A percentile compares a stretch with the other conserved stretches of the same genome.
Evolutionary conservation across 2,113 vertebrate species (phyloP).

Genomic region (Oceanodroma tethys): DNA sequence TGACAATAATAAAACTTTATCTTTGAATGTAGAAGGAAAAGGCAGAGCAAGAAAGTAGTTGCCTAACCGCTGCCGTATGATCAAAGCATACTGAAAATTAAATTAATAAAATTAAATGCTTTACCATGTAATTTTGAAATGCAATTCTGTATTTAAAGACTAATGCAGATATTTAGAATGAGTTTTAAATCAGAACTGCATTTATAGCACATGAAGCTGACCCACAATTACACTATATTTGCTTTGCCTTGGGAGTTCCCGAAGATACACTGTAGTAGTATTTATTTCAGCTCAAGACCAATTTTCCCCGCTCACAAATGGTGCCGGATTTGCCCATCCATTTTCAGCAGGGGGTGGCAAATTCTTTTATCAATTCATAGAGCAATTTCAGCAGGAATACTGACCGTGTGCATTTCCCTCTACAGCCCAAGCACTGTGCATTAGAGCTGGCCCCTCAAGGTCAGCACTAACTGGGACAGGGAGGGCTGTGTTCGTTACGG

Average conservation of each 20-base stretch:
- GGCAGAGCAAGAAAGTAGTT: not conserved
- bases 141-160: slow-evolving; percentile 14
- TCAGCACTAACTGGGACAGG: not conserved
- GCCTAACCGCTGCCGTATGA: not conserved
- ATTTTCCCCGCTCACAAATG: not conserved
- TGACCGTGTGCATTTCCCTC: not conserved
- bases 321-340: not conserved
- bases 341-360: not conserved
- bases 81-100: not conserved
- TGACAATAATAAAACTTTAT: not conserved
- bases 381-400: not conserved
- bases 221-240: not conserved
- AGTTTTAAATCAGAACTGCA: slow-evolving; percentile 2
- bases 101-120: slow-evolving; percentile 27
- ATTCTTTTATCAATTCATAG: not conserved
- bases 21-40: not conserved
- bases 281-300: not conserved
- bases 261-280: not conserved
- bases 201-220: not conserved
- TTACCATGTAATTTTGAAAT: not conserved
- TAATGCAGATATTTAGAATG: not conserved
- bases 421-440: not conserved
- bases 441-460: not conserved
- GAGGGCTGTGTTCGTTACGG: not conserved
- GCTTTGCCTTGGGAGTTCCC: not conserved